Conservation (phyloP, 2,888 invertebrate genomes). For the Pheosia tremula region DNA sequence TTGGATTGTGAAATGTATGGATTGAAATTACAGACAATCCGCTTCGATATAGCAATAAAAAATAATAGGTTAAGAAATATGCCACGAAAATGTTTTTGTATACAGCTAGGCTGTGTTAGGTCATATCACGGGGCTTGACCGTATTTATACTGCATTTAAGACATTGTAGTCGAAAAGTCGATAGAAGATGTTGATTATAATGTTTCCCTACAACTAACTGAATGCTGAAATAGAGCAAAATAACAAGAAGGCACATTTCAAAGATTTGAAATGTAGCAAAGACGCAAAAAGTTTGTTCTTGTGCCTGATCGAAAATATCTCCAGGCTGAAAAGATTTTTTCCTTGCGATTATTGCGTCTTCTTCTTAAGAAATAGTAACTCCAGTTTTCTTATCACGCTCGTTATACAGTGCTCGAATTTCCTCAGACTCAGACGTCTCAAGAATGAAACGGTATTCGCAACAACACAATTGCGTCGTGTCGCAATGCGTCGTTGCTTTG, state of each 20-base stretch:
- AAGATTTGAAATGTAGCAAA: background rate
- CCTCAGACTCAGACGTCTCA: conserved; percentile 6
- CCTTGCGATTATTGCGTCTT: background rate
- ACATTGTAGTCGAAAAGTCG: background rate
- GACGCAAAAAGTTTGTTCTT: background rate
- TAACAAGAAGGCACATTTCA: background rate
- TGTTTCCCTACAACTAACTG: no score
- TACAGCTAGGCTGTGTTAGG: background rate
- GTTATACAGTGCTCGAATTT: conserved; percentile 4
- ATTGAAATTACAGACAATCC: background rate
- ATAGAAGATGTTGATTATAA: background rate
- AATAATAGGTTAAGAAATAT: conserved; percentile 10
- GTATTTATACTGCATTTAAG: background rate
- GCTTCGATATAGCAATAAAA: conserved; percentile 8
- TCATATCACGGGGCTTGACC: background rate
- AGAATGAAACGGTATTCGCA: conserved; percentile 7
- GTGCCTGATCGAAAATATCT: background rate
- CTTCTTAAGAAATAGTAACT: background rate
- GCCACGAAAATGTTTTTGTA: conserved; percentile 1
- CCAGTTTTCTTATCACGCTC: background rate
- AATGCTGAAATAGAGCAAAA: no score
- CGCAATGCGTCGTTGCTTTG: conserved; percentile 31
- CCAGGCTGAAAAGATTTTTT: background rate
- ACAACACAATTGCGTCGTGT: conserved; percentile 29
- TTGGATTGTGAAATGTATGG: conserved; percentile 18